phyloP scores from a whole-genome alignment of 2,888 invertebrate genomes.

The Plagiodera versicolora region DNA sequence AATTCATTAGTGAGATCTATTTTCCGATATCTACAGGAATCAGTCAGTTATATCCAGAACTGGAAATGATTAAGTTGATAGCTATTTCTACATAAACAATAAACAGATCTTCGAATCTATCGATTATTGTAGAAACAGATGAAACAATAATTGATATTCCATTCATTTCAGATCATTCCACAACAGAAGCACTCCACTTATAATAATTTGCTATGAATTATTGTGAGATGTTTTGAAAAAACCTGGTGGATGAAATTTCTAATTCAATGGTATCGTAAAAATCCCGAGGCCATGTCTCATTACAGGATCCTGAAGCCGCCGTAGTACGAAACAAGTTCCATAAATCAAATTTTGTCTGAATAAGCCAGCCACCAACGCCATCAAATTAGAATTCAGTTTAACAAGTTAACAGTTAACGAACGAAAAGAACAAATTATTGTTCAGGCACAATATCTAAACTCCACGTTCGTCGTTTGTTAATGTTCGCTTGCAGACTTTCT shows the following conservation, averaged over 20 bases:
- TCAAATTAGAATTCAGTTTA: slow-evolving; percentile 24
- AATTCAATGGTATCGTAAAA: not conserved
- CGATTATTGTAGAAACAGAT: too few relatives aligned
- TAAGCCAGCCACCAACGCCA: slow-evolving; percentile 23
- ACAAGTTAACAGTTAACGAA: slow-evolving; percentile 23
- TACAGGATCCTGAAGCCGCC: slow-evolving; percentile 6
- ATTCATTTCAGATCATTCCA: too few relatives aligned
- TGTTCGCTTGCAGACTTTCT: slow-evolving; percentile 6
- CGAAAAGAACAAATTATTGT: slow-evolving; percentile 24
- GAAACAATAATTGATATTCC: too few relatives aligned
- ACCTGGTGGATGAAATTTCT: not conserved
- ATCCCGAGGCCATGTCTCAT: not conserved
- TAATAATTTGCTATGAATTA: too few relatives aligned
- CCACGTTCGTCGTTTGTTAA: slow-evolving; percentile 15
- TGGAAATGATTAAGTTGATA: too few relatives aligned
- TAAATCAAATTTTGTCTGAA: slow-evolving; percentile 22
- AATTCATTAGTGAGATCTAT: too few relatives aligned
- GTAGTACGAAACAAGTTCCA: slow-evolving; percentile 15
- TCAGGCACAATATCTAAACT: slow-evolving; percentile 25
- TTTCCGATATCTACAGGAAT: too few relatives aligned
- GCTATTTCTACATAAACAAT: too few relatives aligned
- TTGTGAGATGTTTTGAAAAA: not conserved
- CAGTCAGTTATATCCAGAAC: too few relatives aligned
- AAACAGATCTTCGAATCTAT: too few relatives aligned
- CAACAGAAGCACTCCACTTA: too few relatives aligned